Evolutionary conservation across 2,113 vertebrate species (phyloP).

Genomic region (Aix galericulata): DNA sequence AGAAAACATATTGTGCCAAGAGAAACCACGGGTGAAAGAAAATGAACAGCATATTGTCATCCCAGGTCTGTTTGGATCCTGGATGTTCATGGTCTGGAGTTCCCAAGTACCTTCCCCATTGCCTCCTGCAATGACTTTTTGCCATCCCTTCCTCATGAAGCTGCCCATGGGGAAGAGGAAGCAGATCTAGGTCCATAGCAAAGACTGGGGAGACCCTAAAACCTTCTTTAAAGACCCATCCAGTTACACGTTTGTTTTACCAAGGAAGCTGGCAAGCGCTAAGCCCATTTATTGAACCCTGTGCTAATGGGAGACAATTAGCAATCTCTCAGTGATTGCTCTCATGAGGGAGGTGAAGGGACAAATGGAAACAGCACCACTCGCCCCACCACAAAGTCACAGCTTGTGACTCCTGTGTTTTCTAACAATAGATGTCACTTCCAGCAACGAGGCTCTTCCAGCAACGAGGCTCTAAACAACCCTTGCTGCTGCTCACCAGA

Average conservation of each 20-base stretch:
- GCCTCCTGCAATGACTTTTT: background rate
- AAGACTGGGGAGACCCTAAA: background rate
- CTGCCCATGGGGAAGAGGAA: background rate
- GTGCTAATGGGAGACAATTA: background rate
- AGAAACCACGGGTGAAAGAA: background rate
- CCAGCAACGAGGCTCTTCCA: background rate
- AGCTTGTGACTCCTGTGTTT: background rate
- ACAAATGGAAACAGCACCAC: background rate
- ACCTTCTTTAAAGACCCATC: background rate
- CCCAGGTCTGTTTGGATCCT: background rate
- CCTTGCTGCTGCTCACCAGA: background rate
- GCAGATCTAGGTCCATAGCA: background rate
- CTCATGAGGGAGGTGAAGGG: background rate
- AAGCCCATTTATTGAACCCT: conserved; percentile 23
- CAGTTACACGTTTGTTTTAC: background rate
- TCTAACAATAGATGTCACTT: conserved; percentile 30
- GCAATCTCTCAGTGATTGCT: background rate
- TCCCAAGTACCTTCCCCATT: background rate
- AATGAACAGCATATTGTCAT: background rate
- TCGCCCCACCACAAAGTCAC: background rate
- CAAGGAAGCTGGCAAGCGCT: background rate
- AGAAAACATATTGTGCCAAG: background rate
- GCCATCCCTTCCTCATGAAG: background rate
- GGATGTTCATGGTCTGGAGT: background rate
- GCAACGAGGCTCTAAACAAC: background rate